Base-by-base conservation (phyloP, 2,113 vertebrate species). In the Prionailurus bengalensis region DNA sequence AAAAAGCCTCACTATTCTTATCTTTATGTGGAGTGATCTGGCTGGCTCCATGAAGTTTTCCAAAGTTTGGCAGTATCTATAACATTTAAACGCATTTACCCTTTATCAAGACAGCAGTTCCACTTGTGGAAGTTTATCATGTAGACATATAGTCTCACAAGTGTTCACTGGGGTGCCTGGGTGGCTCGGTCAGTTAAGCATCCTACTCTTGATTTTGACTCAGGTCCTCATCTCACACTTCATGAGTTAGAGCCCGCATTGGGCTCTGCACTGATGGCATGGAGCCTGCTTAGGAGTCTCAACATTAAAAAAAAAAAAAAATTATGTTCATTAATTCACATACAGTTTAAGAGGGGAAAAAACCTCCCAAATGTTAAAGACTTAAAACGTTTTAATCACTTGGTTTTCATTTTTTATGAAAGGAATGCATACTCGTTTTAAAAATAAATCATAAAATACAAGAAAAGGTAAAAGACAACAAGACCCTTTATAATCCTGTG, bases 371-470 rank as follows among this genome's bases (percentile, higher is more conserved):
- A 27, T 80, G 23, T 71, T 95, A 86, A 45, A 76, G n/a, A 83
- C 51, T 82, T 78, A 63, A 95, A 91, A 81, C 3, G 39, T 80
- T 3, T 83, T 92, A 70, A 82, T 83, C 73, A 42, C 33, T 90
- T 66, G 9, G 31, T 89, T 84, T 84, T 73, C 71, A 12, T 58
- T 73, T 92, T 78, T 76, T 86, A 31, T 79, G 65, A 92, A 92
- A 92, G 36, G 71, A 81, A 55, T 82, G 25, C 53, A 94, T 86
- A 53, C 6, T 58, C 16, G 29, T 5, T 92, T 3, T 7, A 80
- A 66, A 94, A 92, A 55, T 9, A 95, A 45, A 66, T 92, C 19
- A 89, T 74, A 87, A 86, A 93, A 68, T 90, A 80, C 5, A 80
- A 88, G 73, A 45, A 85, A 89, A 45, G 39, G 2, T 63, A 55